Evolutionary conservation across 2,113 vertebrate species (phyloP).

Genomic region (Lepidiolamprologus cunningtoni): DNA sequence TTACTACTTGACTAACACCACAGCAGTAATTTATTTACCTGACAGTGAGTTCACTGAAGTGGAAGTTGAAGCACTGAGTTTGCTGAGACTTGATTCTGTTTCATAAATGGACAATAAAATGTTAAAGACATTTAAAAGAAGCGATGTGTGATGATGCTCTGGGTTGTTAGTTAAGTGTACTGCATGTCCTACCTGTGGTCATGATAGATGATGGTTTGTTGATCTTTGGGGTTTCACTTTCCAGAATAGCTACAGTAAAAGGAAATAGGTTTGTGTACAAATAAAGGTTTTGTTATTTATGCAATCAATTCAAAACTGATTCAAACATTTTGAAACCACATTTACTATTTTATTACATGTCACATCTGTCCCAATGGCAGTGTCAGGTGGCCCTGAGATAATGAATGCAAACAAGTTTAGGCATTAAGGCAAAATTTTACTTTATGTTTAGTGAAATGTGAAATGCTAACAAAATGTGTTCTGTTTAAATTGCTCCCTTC

Average conservation of each 20-base stretch:
- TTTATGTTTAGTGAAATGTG: background rate
- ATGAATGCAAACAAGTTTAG: background rate
- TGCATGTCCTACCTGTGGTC: background rate
- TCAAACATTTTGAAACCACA: background rate
- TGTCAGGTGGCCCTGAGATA: background rate
- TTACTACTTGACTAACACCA: fast-evolving
- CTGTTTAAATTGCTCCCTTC: fast-evolving
- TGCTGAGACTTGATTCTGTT: background rate
- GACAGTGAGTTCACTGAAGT: fast-evolving
- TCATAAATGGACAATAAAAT: background rate
- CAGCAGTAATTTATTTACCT: background rate
- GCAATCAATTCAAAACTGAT: background rate
- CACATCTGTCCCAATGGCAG: background rate
- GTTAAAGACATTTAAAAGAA: background rate
- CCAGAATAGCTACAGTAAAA: background rate
- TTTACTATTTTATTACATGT: background rate
- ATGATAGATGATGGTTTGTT: background rate
- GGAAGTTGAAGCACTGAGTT: background rate
- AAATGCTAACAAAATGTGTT: background rate
- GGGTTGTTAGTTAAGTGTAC: background rate
- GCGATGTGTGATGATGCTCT: background rate
- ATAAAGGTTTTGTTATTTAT: background rate
- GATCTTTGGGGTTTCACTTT: background rate
- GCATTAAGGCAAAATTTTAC: background rate
- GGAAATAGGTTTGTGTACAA: background rate